A percentile compares a stretch with the other conserved stretches of the same genome.
These are phyloP conservation scores for Dysdera silvatica DNA, from an alignment of 1,140 invertebrate genomes.

Conservation along the genomic window DNA sequence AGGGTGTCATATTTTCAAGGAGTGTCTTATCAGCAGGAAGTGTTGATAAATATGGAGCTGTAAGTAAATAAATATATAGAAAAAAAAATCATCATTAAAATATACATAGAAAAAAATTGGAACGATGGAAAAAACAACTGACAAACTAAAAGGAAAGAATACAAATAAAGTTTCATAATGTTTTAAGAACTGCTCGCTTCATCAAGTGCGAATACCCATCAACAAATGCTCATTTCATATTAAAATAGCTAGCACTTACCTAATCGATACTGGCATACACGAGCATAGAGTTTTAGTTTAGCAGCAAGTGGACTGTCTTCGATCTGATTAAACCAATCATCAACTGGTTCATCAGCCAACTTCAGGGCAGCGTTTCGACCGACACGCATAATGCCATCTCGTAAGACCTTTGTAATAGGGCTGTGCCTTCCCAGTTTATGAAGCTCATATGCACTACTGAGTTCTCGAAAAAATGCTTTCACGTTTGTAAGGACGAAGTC, in stretches of 20 bases:
- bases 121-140: too few relatives aligned
- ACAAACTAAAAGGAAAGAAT: too few relatives aligned
- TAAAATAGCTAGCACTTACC: conserved; percentile 1
- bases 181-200: not conserved
- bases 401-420: conserved; percentile 31
- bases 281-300: conserved; percentile 54
- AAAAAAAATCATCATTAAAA: too few relatives aligned
- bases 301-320: conserved; percentile 66
- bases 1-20: conserved; percentile 57
- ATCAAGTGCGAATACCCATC: not conserved
- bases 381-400: conserved; percentile 73
- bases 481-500: conserved; percentile 70
- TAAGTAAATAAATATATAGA: conserved; percentile 19
- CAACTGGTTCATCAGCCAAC: conserved; percentile 60
- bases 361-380: conserved; percentile 57
- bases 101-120: too few relatives aligned
- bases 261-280: conserved; percentile 18
- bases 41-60: conserved; percentile 74
- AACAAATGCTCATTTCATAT: not conserved
- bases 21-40: conserved; percentile 70
- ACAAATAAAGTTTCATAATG: too few relatives aligned
- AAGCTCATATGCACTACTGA: conserved; percentile 84
- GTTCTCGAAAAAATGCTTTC: conserved; percentile 79
- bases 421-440: conserved; percentile 34
- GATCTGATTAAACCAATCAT: conserved; percentile 79